Evolutionary conservation across 2,797 vertebrate species (phyloP).

Genomic region (Onychomys arenicola): DNA sequence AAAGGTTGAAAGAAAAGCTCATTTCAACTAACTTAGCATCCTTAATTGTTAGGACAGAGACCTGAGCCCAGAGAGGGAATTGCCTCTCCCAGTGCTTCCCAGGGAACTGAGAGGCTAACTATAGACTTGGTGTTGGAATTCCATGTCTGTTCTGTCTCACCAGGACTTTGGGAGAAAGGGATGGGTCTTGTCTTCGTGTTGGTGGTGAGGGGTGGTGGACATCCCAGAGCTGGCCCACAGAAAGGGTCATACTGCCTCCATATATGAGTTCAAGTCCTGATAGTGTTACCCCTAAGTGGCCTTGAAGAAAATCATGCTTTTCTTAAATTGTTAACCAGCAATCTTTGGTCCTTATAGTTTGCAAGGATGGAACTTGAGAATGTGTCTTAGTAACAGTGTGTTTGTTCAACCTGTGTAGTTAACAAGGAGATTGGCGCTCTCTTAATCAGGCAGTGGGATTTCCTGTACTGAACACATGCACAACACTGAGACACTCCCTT

Average conservation of each 20-base stretch:
- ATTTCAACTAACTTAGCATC: not conserved
- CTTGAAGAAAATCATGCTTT: conserved; percentile 6
- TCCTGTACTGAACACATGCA: not conserved
- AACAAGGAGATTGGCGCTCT: too few species aligned
- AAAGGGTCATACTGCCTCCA: not conserved
- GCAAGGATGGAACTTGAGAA: not conserved
- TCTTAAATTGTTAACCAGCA: not conserved
- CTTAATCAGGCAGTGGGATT: not conserved
- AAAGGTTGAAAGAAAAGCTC: not conserved
- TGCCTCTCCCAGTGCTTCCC: not conserved
- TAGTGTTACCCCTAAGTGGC: not conserved
- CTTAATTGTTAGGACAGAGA: not conserved
- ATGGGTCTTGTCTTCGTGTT: not conserved
- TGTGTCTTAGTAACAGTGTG: not conserved
- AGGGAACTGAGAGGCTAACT: not conserved
- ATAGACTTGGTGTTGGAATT: not conserved
- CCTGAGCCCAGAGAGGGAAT: not conserved
- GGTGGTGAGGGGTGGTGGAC: not conserved
- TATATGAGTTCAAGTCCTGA: not conserved
- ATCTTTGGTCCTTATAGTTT: conserved; percentile 2
- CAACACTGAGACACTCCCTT: not conserved
- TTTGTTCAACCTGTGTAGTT: not conserved
- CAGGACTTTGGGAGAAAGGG: not conserved
- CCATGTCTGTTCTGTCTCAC: not conserved
- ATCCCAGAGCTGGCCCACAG: not conserved